These are phyloP conservation scores for Phortica okadai DNA, from an alignment of 2,888 invertebrate genomes.

Conservation along the genomic window DNA sequence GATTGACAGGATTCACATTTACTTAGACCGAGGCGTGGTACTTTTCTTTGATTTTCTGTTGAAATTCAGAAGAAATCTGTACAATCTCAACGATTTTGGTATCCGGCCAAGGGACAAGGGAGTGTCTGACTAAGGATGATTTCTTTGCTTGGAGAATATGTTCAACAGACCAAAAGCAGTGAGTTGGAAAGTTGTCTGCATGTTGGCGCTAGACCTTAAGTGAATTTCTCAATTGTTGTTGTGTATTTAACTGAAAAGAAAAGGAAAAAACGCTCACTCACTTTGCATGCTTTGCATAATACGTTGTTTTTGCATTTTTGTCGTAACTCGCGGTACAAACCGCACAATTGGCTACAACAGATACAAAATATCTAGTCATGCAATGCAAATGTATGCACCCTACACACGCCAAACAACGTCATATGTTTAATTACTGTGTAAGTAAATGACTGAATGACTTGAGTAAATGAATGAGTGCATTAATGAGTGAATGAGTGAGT, in stretches of 20 bases:
- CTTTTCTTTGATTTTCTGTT: neutral
- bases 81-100: too few species aligned
- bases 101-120: too few species aligned
- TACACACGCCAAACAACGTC: conserved; percentile 21
- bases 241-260: too few species aligned
- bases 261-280: too few species aligned
- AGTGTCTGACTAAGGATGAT: too few species aligned
- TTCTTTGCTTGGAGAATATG: too few species aligned
- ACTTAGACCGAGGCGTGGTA: neutral
- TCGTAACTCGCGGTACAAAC: conserved; percentile 14
- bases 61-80: too few species aligned
- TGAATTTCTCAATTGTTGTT: too few species aligned
- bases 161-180: too few species aligned
- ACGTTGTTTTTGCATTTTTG: neutral
- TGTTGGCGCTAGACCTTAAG: too few species aligned
- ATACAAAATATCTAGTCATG: neutral
- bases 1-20: conserved; percentile 6
- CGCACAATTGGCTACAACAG: neutral
- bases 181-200: too few species aligned
- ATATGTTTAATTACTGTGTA: neutral
- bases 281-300: conserved; percentile 29
- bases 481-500: conserved; percentile 3
- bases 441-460: neutral
- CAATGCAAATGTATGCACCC: conserved; percentile 24
- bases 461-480: neutral